Base-by-base conservation (phyloP, 2,797 vertebrate genomes). In the Hyperoplus immaculatus region DNA sequence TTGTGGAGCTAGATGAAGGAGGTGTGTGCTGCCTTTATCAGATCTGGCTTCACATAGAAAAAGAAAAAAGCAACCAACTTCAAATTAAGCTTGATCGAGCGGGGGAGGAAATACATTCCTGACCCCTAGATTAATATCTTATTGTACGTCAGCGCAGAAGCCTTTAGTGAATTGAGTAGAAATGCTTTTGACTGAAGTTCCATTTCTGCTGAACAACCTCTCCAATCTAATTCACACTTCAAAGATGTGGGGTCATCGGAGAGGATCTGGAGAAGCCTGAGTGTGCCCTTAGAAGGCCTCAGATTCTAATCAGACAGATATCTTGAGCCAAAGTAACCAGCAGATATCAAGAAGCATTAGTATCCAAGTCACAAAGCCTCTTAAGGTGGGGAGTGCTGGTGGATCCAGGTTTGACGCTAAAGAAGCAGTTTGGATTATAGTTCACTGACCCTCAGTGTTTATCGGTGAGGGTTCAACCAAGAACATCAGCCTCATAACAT, bases 71-170 rank as follows among this genome's bases (percentile, higher is more conserved):
- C 70, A 75, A 87, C 78, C 59, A 81, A 80, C 70, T 88, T 82
- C 73, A 91, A 90, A 89, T 90, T 75, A 87, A 91, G 74, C 69
- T 74, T 74, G 88, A 94, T 93, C 61, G 79, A 81, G 86, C 41
- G 5, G 62, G 66, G 79, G 85, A 88, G 85, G 82, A 89, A 93
- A 90, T 77, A 56, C 89, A 89, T 95, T 93, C 90, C 89, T 92
- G 91, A 84, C 86, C 74, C 50, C 6, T 15, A 86, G 92, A 93
- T 85, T 29, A 83, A 82, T 90, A 93, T 93, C 91, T 83, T 66
- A 78, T 65, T 90, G 76, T 87, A 81, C 78, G 72, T 87, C 90
- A 90, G 72, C 41, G 18, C 49, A 4, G 58, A 75, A 55, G 62
- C 82, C 84, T 72, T 85, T 80, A 64, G 70, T 89, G 78, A 91